Evolutionary conservation across 1,140 invertebrate genomes (phyloP).

Genomic region (Drosophila arawakana): DNA sequence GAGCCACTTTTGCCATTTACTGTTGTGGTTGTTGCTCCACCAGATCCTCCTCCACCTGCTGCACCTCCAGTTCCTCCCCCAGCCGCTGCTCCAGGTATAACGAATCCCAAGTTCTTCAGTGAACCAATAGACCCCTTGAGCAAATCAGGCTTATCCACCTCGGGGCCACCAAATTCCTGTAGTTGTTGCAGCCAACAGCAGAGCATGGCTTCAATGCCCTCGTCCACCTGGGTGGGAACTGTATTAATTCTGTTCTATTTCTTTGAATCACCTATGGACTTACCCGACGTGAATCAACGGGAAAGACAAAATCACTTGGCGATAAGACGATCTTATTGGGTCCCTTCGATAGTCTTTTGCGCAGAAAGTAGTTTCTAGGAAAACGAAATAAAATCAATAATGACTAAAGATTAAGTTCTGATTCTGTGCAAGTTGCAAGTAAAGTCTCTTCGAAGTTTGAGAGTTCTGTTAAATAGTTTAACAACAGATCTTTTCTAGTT

Average conservation of each 20-base stretch:
- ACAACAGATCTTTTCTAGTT: not conserved
- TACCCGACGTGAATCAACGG: constrained; percentile 88
- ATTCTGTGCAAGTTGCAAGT: no score
- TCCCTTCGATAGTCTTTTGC: constrained; percentile 89
- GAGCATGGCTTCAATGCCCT: constrained; percentile 92
- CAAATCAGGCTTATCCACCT: constrained; percentile 92
- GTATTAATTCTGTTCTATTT: not conserved
- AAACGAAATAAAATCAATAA: no score
- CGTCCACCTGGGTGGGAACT: constrained; percentile 88
- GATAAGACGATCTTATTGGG: constrained; percentile 91
- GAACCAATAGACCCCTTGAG: constrained; percentile 91
- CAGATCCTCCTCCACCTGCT: constrained; percentile 85
- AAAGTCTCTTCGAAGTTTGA: no score
- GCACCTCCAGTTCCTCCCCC: constrained; percentile 63
- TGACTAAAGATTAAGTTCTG: no score
- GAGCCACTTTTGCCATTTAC: constrained; percentile 76
- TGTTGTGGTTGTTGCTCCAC: constrained; percentile 84
- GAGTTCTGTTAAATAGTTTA: no score
- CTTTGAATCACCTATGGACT: constrained; percentile 50
- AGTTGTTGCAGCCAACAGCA: constrained; percentile 92
- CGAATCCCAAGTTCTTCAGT: constrained; percentile 85
- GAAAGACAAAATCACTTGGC: constrained; percentile 90
- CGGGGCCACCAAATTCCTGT: constrained; percentile 91
- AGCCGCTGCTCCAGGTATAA: constrained; percentile 79
- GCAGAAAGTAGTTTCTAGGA: constrained; percentile 87